These are phyloP conservation scores for Drosophila sulfurigaster DNA, from an alignment of 1,140 invertebrate species.

Conservation along the genomic window DNA sequence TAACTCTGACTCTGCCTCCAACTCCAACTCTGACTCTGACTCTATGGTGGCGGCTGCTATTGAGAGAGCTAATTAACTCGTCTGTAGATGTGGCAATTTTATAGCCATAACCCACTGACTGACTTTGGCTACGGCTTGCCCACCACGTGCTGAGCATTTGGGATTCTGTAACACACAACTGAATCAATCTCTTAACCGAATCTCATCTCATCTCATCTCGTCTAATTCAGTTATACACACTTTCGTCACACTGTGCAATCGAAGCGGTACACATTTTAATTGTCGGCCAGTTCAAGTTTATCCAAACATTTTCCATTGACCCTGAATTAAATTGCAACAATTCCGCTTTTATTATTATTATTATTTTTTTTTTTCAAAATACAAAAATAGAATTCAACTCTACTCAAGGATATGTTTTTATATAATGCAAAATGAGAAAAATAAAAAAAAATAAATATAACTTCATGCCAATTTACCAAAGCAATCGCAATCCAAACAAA, in stretches of 20 bases:
- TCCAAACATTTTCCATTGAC: slow-evolving; percentile 66
- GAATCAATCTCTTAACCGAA: not conserved
- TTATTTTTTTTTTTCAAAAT: slow-evolving; percentile 14
- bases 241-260: slow-evolving; percentile 58
- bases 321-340: slow-evolving; percentile 35
- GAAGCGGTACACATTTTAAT: slow-evolving; percentile 33
- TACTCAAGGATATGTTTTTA: slow-evolving; percentile 31
- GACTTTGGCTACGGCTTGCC: slow-evolving; percentile 56
- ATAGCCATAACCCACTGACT: slow-evolving; percentile 74
- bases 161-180: slow-evolving; percentile 64
- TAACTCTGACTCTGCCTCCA: slow-evolving; percentile 40
- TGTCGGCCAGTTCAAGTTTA: slow-evolving; percentile 64
- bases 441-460: not conserved
- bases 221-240: slow-evolving; percentile 4
- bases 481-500: slow-evolving; percentile 9
- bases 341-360: slow-evolving; percentile 13
- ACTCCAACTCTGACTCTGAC: slow-evolving; percentile 4
- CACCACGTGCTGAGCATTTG: slow-evolving; percentile 47
- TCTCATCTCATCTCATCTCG: too few species aligned
- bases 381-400: slow-evolving; percentile 39
- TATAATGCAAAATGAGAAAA: too few species aligned
- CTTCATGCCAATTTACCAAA: slow-evolving; percentile 14
- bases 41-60: slow-evolving; percentile 31
- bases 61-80: slow-evolving; percentile 71
- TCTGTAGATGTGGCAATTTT: slow-evolving; percentile 42